Conservation (phyloP, 1,140 invertebrate species). For the Condylostylus longicornis region DNA sequence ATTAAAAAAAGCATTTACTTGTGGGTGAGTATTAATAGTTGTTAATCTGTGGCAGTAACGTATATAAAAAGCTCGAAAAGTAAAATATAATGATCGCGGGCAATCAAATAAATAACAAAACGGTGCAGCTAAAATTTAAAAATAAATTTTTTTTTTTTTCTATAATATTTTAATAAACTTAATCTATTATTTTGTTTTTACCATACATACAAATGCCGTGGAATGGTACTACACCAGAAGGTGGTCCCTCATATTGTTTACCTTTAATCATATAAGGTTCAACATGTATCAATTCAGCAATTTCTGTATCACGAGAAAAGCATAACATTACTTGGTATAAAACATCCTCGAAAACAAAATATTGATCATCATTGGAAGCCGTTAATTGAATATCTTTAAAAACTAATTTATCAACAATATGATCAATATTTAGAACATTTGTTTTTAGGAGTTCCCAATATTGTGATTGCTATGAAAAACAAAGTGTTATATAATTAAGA, state of each 20-base stretch:
- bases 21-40: slow-evolving; percentile 74
- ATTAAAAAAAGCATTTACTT: slow-evolving; percentile 35
- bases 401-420: slow-evolving; percentile 84
- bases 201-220: slow-evolving; percentile 96
- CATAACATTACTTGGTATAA: slow-evolving; percentile 91
- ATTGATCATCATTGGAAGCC: slow-evolving; percentile 92
- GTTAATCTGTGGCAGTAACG: slow-evolving; percentile 85
- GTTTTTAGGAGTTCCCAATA: slow-evolving; percentile 73
- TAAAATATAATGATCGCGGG: slow-evolving; percentile 70
- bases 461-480: slow-evolving; percentile 50
- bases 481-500: background rate
- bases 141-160: background rate
- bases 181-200: slow-evolving; percentile 32
- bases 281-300: slow-evolving; percentile 48
- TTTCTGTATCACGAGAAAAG: slow-evolving; percentile 76
- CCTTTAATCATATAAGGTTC: slow-evolving; percentile 53
- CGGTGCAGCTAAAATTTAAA: slow-evolving; percentile 56
- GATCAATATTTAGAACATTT: slow-evolving; percentile 73
- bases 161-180: slow-evolving; percentile 1
- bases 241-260: slow-evolving; percentile 57
- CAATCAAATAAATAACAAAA: slow-evolving; percentile 89
- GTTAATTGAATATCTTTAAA: slow-evolving; percentile 93
- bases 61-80: slow-evolving; percentile 81
- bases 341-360: slow-evolving; percentile 95
- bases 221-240: slow-evolving; percentile 88